Conservation (phyloP, 1,140 invertebrate genomes). For the Ooceraea biroi region DNA sequence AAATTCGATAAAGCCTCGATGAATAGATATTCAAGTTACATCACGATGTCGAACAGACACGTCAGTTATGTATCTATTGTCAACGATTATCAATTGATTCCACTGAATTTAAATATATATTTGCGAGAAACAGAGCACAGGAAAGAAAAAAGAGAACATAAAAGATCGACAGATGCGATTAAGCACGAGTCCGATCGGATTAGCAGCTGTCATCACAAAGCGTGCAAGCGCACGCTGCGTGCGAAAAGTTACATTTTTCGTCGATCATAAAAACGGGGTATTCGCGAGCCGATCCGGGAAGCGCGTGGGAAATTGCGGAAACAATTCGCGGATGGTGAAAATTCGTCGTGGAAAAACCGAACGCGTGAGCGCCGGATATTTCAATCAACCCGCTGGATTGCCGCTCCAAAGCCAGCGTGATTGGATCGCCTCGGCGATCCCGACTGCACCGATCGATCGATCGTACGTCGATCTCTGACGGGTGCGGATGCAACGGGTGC, state of each 20-base stretch:
- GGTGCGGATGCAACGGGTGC: conserved; percentile 3
- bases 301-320: conserved; percentile 54
- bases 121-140: not conserved
- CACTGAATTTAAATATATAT: conserved; percentile 11
- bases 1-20: not conserved
- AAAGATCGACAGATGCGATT: conserved; percentile 4
- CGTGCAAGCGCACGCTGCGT: conserved; percentile 25
- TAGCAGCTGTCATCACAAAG: not conserved
- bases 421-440: conserved; percentile 34
- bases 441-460: conserved; percentile 26
- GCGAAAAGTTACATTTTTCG: conserved; percentile 33
- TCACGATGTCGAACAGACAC: not conserved
- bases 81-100: not conserved
- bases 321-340: conserved; percentile 49
- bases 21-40: not conserved
- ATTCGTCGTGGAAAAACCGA: conserved; percentile 48
- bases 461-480: conserved; percentile 31
- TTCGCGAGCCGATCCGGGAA: conserved; percentile 32
- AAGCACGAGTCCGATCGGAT: conserved; percentile 21
- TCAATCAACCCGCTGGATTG: conserved; percentile 59
- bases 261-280: conserved; percentile 50
- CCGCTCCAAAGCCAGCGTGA: conserved; percentile 43
- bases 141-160: not conserved
- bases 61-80: not conserved
- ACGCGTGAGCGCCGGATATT: conserved; percentile 48